Base-by-base conservation (phyloP, 2,888 invertebrate species). In the Lepeophtheirus nordmannii region DNA sequence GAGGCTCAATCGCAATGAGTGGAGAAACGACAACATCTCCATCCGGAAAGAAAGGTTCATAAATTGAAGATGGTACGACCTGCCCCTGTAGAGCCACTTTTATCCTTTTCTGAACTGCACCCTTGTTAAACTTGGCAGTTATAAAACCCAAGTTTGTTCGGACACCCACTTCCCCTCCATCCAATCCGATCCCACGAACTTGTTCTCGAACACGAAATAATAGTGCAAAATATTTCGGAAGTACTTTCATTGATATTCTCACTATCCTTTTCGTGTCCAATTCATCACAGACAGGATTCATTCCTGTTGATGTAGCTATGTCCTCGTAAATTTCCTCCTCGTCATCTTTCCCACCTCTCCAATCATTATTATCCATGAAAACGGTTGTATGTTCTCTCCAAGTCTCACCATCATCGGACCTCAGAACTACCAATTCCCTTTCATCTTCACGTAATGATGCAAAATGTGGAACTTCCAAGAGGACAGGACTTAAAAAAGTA, bases 391-490 rank as follows among this genome's bases (percentile, higher is more conserved):
- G 67, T 37, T 67, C 61, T 17, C 62, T 53, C 67, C 67, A 67
- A 11, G 62, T 63, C 30, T 57, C 58, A 20, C 67, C 67, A 63
- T 67, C 67, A 30, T 64, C 53, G 22, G 23, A 57, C 14, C 63
- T 61, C 22, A 67, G 56, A 14, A 67, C 58, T 14, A 63, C 62
- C 7, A 63, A 38, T 38, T 67, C 67, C 20, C 67, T 39, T 17
- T 63, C 67, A 10, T 53, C 67, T 22, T 53, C 62, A 10, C 46
- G 41, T 14, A 41, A n/a, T 14, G 46, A 41, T 20, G 62, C 62
- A 23, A 67, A 67, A 14, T 67, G 67, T 11, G 67, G 67, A 8
- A 67, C 30, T 61, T 67, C 67, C 38, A 67, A 17, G 10, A 67
- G 23, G 1, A 67, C 58, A 11, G 67, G 67, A 11, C 40, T n/a